Evolutionary conservation across 2,797 vertebrate genomes (phyloP).

Genomic region (Scolopax bukidnonensis): DNA sequence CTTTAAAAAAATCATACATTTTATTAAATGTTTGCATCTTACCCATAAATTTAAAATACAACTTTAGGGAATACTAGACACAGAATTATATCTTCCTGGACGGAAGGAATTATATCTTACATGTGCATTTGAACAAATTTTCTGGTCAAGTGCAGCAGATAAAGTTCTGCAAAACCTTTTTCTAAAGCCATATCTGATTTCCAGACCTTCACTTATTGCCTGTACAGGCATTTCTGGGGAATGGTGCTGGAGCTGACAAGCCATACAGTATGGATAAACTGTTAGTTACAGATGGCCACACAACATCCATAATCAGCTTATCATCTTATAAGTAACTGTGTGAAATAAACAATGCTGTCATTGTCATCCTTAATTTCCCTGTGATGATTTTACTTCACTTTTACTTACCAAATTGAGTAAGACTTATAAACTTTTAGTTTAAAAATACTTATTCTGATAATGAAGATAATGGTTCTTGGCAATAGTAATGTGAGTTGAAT

Average conservation of each 20-base stretch:
- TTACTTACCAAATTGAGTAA: neutral
- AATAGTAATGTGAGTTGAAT: neutral
- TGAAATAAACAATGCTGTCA: neutral
- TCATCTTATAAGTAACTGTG: neutral
- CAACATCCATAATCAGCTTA: neutral
- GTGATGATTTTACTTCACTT: neutral
- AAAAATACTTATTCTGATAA: neutral
- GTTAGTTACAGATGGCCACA: neutral
- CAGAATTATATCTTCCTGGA: neutral
- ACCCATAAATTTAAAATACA: neutral
- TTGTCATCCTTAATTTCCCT: neutral
- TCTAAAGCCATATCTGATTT: neutral
- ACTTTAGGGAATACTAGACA: neutral
- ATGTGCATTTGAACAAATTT: neutral
- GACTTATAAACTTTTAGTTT: neutral
- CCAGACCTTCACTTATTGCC: neutral
- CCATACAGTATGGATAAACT: neutral
- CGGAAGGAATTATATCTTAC: neutral
- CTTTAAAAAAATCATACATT: neutral
- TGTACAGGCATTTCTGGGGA: neutral
- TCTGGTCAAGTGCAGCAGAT: neutral
- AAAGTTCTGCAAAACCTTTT: neutral
- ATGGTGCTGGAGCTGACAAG: neutral
- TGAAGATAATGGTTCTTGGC: neutral
- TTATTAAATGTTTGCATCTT: neutral